phyloP scores from a whole-genome alignment of 2,113 vertebrate species.

The Pogona vitticeps region DNA sequence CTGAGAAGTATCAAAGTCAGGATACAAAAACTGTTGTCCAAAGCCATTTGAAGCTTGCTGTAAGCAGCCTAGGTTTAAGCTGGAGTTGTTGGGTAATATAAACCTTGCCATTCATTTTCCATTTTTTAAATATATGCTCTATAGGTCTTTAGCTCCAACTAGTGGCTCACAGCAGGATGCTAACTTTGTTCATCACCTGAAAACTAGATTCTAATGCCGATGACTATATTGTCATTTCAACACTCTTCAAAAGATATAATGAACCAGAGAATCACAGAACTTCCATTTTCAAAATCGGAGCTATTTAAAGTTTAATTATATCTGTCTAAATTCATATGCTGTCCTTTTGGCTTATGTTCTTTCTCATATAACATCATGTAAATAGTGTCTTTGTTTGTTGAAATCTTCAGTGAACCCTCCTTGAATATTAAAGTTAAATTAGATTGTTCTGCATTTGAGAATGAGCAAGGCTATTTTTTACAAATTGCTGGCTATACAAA shows the following conservation, averaged over 20 bases:
- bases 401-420: not conserved
- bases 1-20: slow-evolving; percentile 17
- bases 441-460: not conserved
- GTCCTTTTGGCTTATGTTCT: not conserved
- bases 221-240: slow-evolving; percentile 38
- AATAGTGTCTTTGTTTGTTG: not conserved
- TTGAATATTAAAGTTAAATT: not conserved
- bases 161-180: slow-evolving; percentile 70
- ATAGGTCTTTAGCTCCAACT: slow-evolving; percentile 75
- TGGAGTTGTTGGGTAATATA: slow-evolving; percentile 19
- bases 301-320: slow-evolving; percentile 1
- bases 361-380: not conserved
- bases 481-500: not conserved
- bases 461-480: not conserved
- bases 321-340: not conserved
- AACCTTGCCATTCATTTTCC: slow-evolving; percentile 25
- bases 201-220: slow-evolving; percentile 39
- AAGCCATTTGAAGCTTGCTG: slow-evolving; percentile 39
- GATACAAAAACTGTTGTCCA: slow-evolving; percentile 30
- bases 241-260: slow-evolving; percentile 13
- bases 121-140: slow-evolving; percentile 55
- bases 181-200: slow-evolving; percentile 54
- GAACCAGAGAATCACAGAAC: not conserved
- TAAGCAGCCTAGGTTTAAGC: slow-evolving; percentile 47
- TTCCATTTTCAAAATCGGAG: not conserved